Base-by-base conservation (phyloP, 2,888 invertebrate genomes). In the Ctena decussata region DNA sequence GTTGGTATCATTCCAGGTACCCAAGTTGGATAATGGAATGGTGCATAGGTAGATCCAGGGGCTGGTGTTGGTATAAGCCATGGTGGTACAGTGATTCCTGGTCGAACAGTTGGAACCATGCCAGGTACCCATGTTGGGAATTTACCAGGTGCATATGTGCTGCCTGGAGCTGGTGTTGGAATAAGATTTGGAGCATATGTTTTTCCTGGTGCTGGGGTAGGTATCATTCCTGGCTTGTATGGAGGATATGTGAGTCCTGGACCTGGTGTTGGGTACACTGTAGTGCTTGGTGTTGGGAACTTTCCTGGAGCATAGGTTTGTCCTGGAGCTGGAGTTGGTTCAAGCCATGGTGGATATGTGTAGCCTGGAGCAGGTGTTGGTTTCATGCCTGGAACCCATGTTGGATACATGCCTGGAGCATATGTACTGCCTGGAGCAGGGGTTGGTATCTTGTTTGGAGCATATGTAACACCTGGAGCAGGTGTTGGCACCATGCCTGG, bases 311-410 rank as follows among this genome's bases (percentile, higher is more conserved):
- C 85, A 77, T 87, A 85, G 41, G 90, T 90, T 15, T 70, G 53
- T 3, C 89, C 88, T 75, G 91, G 89, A n/a, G 84, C 89, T 41
- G 87, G 89, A 41, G 89, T 89, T 70, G 89, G 89, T n/a, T 86
- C 80, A 70, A 79, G 84, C 39, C 83, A 81, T 60, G 89, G 92
- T 32, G 90, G 88, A 77, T 82, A 91, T 24, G 90, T 88, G 0
- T 69, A 21, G 37, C 86, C 88, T 44, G 90, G 90, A 24, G 90
- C 90, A 27, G 86, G 85, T 77, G 90, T 89, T 41, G 89, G 89
- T 18, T 85, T 77, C 86, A 87, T 89, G 0, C 89, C 89, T 71
- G 89, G 89, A 32, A 87, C 74, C 24, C 46, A 88, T 69, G 91
- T 91, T 77, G 91, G 91, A 77, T 77, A 89, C 12, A 83, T 46